Conservation (phyloP, 2,113 vertebrate genomes). For the Onychorhynchus coronatus region DNA sequence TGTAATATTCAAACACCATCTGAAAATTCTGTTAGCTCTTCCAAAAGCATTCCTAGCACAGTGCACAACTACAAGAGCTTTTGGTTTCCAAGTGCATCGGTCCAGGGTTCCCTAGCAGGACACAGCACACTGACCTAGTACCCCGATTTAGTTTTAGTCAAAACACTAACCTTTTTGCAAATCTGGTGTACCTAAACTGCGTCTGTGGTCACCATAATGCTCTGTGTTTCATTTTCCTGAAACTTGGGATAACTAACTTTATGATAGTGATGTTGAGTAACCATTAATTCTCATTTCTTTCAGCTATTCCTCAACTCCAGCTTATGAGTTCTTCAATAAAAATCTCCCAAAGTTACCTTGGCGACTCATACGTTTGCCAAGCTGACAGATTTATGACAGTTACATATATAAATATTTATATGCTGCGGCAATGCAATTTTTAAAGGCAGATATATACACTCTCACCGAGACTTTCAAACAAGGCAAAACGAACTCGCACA, state of each 20-base stretch:
- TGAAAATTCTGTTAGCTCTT: not conserved
- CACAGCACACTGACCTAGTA: not conserved
- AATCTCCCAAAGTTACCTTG: constrained; percentile 77
- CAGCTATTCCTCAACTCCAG: constrained; percentile 49
- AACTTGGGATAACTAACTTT: constrained; percentile 56
- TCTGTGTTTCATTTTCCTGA: constrained; percentile 29
- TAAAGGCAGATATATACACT: constrained; percentile 63
- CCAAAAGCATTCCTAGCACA: not conserved
- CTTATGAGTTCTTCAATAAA: constrained; percentile 63
- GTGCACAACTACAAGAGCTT: not conserved
- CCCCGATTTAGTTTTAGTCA: not conserved
- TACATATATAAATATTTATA: constrained; percentile 83
- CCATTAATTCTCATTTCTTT: constrained; percentile 58
- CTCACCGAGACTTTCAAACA: constrained; percentile 5
- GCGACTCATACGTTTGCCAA: constrained; percentile 74
- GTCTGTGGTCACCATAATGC: not conserved
- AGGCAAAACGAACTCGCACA: not conserved
- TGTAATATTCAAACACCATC: not conserved
- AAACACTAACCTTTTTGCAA: not conserved
- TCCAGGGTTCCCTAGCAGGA: not conserved
- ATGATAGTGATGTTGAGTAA: constrained; percentile 9
- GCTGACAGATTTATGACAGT: constrained; percentile 78
- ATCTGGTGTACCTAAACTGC: not conserved
- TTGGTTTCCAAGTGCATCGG: not conserved
- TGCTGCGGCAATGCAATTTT: constrained; percentile 76